Conservation (phyloP, 2,888 invertebrate species). For the Masnerella sp. region DNA sequence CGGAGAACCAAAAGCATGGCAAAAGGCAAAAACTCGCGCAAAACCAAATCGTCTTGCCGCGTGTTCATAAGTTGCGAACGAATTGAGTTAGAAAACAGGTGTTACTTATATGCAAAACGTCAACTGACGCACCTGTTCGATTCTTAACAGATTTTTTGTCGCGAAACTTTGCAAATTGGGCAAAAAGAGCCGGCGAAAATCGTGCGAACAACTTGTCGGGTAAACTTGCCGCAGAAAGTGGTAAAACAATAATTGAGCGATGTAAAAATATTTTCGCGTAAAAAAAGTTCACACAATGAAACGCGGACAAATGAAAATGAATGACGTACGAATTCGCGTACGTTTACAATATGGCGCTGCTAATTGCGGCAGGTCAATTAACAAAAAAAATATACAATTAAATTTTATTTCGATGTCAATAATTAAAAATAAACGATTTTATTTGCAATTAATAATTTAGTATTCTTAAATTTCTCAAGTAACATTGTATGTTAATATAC, state of each 20-base stretch:
- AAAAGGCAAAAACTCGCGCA: slow-evolving; percentile 5
- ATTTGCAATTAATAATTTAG: no score
- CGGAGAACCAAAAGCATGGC: background rate
- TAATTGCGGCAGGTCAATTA: no score
- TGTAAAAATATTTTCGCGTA: no score
- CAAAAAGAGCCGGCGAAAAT: background rate
- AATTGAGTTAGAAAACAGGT: slow-evolving; percentile 31
- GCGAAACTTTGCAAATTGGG: no score
- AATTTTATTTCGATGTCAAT: no score
- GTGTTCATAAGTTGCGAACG: slow-evolving; percentile 1
- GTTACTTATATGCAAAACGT: slow-evolving; percentile 39
- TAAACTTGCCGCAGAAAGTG: background rate
- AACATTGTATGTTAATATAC: no score
- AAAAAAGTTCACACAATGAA: slow-evolving; percentile 24
- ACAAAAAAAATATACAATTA: no score
- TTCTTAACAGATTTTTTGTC: slow-evolving; percentile 28
- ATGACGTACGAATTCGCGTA: slow-evolving; percentile 24
- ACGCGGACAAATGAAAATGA: slow-evolving; percentile 27
- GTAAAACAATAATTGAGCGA: no score
- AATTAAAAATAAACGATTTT: no score
- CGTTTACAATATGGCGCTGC: slow-evolving; percentile 28
- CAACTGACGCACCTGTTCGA: slow-evolving; percentile 41
- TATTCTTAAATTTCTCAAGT: no score
- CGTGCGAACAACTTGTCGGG: background rate
- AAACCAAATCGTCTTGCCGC: background rate